Base-by-base conservation (phyloP, 2,113 vertebrate species). In the Brachyhypopomus occidentalis region DNA sequence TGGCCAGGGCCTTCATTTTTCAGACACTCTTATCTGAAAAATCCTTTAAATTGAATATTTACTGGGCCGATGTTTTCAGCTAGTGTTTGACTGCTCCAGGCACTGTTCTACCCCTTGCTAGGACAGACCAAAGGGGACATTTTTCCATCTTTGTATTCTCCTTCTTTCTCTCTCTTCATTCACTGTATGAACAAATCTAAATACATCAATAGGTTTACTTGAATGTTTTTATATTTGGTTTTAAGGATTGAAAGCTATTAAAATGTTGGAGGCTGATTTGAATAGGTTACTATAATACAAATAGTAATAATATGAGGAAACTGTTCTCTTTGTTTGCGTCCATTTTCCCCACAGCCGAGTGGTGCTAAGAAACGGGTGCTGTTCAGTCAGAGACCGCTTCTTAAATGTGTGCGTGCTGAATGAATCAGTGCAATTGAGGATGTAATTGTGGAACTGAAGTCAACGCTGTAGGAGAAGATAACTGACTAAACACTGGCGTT, bases 1-100 rank as follows among this genome's bases (percentile, higher is more conserved):
- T 94, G 90, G 93, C 90, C 89, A 89, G 90, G 89, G 92, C 92
- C 91, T 93, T 93, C 89, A 94, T 94, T 94, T 94, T 93, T 93
- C 92, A 93, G 91, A 89, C 87, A 80, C 85, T 86, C 92, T 94
- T 94, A 94, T 94, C 93, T 92, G 79, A 81, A 89, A 52, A 92
- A 93, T 93, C 92, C 92, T 92, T 93, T 93, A 94, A 93, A 94
- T 94, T 93, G 92, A 94, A 94, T 94, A 94, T 94, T 94, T 94
- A 93, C 92, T 89, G 88, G 90, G 88, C 89, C 91, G 91, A 85
- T 93, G 92, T 94, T 93, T 92, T 93, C 90, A 88, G 90, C 80
- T 85, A 78, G 87, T 88, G 89, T 90, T 90, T 83, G 87, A 87
- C 86, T 80, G 90, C 86, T 89, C 84, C 89, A 92, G 89, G 89